Base-by-base conservation (phyloP, 2,888 invertebrate species). In the Phalangium opilio region DNA sequence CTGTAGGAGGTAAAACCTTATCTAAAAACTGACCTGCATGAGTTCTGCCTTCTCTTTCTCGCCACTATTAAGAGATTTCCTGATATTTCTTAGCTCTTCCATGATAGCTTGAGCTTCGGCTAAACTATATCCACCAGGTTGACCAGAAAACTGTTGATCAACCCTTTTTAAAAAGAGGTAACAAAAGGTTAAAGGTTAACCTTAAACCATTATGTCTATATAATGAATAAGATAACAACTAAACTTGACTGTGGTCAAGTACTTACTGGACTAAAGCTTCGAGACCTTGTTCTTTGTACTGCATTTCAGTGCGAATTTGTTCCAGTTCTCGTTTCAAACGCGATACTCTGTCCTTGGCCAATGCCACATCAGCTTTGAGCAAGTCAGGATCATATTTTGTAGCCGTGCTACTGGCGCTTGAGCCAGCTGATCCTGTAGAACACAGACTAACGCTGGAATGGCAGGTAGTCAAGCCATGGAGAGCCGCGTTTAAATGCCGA, bases 21-120 rank as follows among this genome's bases (percentile, higher is more conserved):
- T n/a, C n/a, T n/a, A n/a, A n/a, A n/a, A n/a, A 32, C 35, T 41
- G 52, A 65, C 65, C 68, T 86, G 85, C 85, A 93, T 90, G 50
- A 93, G 73, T 62, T 90, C 87, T 36, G 83, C 85, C 61, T 89
- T 83, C 65, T 93, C 91, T 63, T 86, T 85, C 67, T 91, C 90
- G 1, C 91, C 91, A 0, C 83, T 83, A 7, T 81, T 81, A 33
- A 93, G 71, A 0, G 87, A 89, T 63, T 84, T 83, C 68, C 91
- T 90, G 57, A 93, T 87, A 68, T 89, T 86, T 55, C 83, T 77
- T 60, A 95, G 75, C 68, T 93, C 90, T 45, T 83, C 81, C 75
- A 90, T 81, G 50, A 95, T 91, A n/a, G 89, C 89, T 68, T 91
- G 87, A 12, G 91, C 93, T 70, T 95, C 89, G 35, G 81, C 80